Conservation (phyloP, 2,797 vertebrate genomes). For the Ciconia nigra region DNA sequence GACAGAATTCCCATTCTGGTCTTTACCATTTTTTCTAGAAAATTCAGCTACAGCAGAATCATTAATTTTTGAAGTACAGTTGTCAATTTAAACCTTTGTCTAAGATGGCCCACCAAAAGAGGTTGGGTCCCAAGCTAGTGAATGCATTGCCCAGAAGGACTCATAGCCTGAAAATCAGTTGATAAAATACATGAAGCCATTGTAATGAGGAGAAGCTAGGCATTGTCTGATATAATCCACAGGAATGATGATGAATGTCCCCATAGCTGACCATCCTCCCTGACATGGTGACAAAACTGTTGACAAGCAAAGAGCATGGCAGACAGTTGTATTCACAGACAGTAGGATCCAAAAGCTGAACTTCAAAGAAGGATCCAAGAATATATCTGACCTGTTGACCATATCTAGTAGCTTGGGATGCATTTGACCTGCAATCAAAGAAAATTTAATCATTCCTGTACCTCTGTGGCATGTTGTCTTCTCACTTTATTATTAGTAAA, state of each 20-base stretch:
- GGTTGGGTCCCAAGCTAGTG: neutral
- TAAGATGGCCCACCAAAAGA: neutral
- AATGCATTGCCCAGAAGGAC: neutral
- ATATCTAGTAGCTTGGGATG: neutral
- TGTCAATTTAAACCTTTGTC: neutral
- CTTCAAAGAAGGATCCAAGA: neutral
- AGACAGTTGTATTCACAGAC: neutral
- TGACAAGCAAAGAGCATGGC: neutral
- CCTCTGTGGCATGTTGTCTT: neutral
- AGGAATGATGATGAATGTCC: neutral
- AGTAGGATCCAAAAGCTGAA: neutral
- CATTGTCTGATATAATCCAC: neutral
- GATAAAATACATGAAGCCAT: neutral
- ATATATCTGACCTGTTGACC: no score
- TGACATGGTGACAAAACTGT: neutral
- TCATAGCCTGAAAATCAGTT: neutral
- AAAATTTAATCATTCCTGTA: rapidly evolving
- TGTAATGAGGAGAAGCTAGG: neutral
- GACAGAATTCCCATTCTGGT: neutral
- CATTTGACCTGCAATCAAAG: neutral
- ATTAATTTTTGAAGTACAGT: neutral
- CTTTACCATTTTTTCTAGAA: neutral
- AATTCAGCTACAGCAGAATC: neutral
- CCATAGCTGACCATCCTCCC: neutral
- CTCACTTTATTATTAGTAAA: neutral